phyloP scores from a whole-genome alignment of 2,888 invertebrate genomes.

The Sthenelais limicola region DNA sequence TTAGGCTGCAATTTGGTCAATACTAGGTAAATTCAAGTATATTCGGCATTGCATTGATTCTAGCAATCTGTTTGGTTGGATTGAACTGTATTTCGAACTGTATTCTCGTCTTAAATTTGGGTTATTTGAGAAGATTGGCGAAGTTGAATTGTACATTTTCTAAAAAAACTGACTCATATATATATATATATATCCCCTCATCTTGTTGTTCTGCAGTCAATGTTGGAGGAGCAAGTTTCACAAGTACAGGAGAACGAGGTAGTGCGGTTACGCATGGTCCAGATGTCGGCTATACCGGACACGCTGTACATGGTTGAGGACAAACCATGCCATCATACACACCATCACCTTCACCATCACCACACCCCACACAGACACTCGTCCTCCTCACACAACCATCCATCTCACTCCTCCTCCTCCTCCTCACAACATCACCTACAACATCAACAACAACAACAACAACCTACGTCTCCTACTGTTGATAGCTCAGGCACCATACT shows the following conservation, averaged over 20 bases:
- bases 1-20: no score
- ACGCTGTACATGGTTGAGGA: slow-evolving; percentile 90
- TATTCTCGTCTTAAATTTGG: no score
- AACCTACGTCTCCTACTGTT: slow-evolving; percentile 58
- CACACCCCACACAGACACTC: not conserved
- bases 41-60: not conserved
- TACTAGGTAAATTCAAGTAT: no score
- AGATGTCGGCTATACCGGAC: slow-evolving; percentile 82
- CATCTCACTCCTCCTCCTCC: slow-evolving; percentile 40
- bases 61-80: no score
- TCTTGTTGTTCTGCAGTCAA: slow-evolving; percentile 74
- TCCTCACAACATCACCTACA: slow-evolving; percentile 47
- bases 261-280: slow-evolving; percentile 80
- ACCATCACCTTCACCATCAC: slow-evolving; percentile 10
- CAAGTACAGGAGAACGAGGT: slow-evolving; percentile 79
- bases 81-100: no score
- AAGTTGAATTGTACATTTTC: no score
- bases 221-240: slow-evolving; percentile 87
- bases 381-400: not conserved
- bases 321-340: slow-evolving; percentile 35
- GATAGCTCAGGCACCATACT: slow-evolving; percentile 71
- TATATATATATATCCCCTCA: slow-evolving; percentile 1
- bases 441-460: slow-evolving; percentile 48
- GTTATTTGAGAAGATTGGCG: no score
- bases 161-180: not conserved